Base-by-base conservation (phyloP, 2,888 invertebrate species). In the Amorpha juglandis region DNA sequence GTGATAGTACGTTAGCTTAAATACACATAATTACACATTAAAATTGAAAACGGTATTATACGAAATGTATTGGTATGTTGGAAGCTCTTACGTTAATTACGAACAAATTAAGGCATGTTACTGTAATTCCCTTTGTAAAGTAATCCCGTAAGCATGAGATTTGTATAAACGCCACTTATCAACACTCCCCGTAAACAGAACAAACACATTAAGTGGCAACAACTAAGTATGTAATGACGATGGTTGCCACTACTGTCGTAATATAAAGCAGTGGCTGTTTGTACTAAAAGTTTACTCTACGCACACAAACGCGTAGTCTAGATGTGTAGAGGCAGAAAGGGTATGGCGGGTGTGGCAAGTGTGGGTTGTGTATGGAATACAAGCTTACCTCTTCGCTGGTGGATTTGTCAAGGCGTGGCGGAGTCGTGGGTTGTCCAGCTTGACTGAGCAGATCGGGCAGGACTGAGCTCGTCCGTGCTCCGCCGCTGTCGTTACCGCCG, bases 381-480 rank as follows among this genome's bases (percentile, higher is more conserved):
- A 27, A 67, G 69, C 95, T 94, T 94, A 98, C 98, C 98, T 99
- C 99, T 92, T 99, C 99, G 86, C 98, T 98, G 80, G 97, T 97
- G 75, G 98, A 96, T 89, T 98, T 98, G 94, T 99, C 98, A 86
- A 96, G 97, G 65, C 98, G 94, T 78, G 97, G 96, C 69, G 98
- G 97, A 47, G 98, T 97, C 74, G 97, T 97, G 70, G 97, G 97
- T 84, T 95, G 95, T 68, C 96, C 96, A 69, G 97, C 97, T 94
- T 97, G 98, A 84, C 98, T 98, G 75, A 99, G 95, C 77, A 99
- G 95, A 94, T 99, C 99, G 65, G 99, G 99, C 76, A 99, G 95
- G 67, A 99, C 99, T 66, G 98, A 98, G 93, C 98, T 98, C 72
- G 98, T 98, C 73, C 98, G 95, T 38, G 98, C 96, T 73, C 97